A percentile compares a stretch with the other conserved stretches of the same genome.
Evolutionary conservation across 2,797 vertebrate species (phyloP).

Genomic region (Limnodromus scolopaceus): DNA sequence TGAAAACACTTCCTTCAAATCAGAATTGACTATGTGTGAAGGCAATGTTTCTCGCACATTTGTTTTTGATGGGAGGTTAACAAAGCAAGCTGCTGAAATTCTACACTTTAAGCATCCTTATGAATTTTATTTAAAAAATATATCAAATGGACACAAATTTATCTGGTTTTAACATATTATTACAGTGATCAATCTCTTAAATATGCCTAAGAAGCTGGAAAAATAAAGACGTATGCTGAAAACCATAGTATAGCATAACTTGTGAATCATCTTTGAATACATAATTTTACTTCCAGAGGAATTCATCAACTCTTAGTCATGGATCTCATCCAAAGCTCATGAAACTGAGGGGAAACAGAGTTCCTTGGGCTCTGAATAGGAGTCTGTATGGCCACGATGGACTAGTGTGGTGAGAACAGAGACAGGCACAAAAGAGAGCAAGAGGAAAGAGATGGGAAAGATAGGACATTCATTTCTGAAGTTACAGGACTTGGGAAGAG

Average conservation of each 20-base stretch:
- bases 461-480: neutral
- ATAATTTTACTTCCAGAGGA: neutral
- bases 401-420: neutral
- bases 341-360: neutral
- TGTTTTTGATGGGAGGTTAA: neutral
- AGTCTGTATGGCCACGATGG: neutral
- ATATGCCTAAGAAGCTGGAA: neutral
- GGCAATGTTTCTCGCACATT: neutral
- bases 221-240: neutral
- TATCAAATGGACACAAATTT: neutral
- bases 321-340: neutral
- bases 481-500: neutral
- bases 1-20: conserved; percentile 35
- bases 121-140: neutral
- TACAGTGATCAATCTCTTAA: neutral
- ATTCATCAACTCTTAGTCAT: neutral
- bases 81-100: conserved; percentile 4
- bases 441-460: neutral
- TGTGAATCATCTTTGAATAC: neutral
- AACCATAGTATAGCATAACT: neutral
- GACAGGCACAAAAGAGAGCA: neutral
- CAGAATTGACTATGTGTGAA: neutral
- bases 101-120: neutral
- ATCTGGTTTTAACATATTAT: neutral
- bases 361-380: neutral